phyloP scores from a whole-genome alignment of 1,140 invertebrate genomes.

The Aphelinus certus region DNA sequence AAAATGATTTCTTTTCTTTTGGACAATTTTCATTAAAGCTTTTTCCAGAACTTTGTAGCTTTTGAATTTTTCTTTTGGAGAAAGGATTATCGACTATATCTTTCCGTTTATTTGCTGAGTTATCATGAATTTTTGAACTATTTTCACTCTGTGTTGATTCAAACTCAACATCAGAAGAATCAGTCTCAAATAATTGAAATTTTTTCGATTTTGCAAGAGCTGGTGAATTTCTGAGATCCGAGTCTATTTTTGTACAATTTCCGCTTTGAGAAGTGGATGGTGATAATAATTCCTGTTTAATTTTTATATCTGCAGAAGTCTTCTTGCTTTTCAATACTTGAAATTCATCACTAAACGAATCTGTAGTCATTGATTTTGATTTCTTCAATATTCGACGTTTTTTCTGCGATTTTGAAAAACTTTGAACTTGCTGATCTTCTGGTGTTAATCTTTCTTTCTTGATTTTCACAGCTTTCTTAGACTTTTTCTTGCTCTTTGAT shows the following conservation, averaged over 20 bases:
- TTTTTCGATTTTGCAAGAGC: too few relatives aligned
- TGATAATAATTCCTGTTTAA: too few relatives aligned
- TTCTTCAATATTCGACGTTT: too few relatives aligned
- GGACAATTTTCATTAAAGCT: neutral
- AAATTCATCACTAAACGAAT: too few relatives aligned
- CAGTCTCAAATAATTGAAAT: too few relatives aligned
- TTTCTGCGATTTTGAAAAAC: neutral
- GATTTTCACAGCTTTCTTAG: neutral
- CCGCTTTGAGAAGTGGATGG: too few relatives aligned
- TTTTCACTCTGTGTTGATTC: neutral
- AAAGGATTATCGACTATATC: constrained; percentile 1
- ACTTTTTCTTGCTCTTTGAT: neutral
- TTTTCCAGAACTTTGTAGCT: neutral
- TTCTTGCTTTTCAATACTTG: too few relatives aligned
- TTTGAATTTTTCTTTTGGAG: neutral
- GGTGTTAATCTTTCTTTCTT: neutral
- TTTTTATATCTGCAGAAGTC: too few relatives aligned
- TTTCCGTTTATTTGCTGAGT: neutral
- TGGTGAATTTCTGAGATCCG: too few relatives aligned
- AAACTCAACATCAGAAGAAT: constrained; percentile 15
- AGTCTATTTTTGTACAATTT: too few relatives aligned
- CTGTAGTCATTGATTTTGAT: too few relatives aligned
- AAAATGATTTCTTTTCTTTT: constrained; percentile 16
- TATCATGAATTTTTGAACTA: neutral
- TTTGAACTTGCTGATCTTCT: neutral